Conservation (phyloP, 1,140 invertebrate genomes). For the Scaptomyza graminum region DNA sequence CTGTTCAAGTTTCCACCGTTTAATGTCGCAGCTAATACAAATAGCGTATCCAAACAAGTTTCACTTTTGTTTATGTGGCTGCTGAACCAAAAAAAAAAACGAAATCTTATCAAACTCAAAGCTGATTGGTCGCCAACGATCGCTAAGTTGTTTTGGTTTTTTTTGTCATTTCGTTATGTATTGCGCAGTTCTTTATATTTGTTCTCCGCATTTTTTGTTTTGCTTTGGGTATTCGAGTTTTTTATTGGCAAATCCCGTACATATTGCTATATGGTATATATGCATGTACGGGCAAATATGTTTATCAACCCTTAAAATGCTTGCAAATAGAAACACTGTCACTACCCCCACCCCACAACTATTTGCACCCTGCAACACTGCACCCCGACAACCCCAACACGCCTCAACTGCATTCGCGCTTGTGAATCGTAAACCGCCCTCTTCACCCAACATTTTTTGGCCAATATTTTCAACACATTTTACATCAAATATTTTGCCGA, state of each 20-base stretch:
- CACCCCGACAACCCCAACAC: background rate
- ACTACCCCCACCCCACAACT: conserved; percentile 3
- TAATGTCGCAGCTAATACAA: background rate
- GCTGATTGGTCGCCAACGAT: conserved; percentile 68
- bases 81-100: conserved; percentile 31
- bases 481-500: background rate
- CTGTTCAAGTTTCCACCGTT: too few relatives aligned
- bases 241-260: conserved; percentile 65
- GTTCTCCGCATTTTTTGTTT: conserved; percentile 60
- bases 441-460: background rate
- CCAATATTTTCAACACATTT: background rate
- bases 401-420: background rate
- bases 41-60: conserved; percentile 50
- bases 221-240: conserved; percentile 62
- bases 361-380: background rate
- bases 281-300: too few relatives aligned
- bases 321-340: conserved; percentile 31
- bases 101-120: conserved; percentile 72
- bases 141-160: conserved; percentile 47
- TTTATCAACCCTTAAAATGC: conserved; percentile 29
- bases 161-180: conserved; percentile 45
- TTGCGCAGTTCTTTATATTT: conserved; percentile 69
- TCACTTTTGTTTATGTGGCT: conserved; percentile 50
- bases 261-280: background rate
- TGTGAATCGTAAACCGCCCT: conserved; percentile 19